phyloP scores from a whole-genome alignment of 1,140 invertebrate genomes.

The Tyrophagus putrescentiae region DNA sequence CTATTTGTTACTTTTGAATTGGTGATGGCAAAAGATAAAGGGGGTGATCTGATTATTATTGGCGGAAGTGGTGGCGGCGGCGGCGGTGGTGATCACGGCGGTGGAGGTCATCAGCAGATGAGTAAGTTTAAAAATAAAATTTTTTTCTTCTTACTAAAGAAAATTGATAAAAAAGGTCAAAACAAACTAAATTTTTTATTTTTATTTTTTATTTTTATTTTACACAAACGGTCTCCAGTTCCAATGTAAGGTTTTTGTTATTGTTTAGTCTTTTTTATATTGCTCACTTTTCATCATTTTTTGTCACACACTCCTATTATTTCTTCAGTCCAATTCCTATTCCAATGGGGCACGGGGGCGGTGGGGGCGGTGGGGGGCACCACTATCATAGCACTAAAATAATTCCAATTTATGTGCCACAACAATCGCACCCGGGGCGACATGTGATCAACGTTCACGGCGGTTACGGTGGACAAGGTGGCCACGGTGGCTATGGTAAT shows the following conservation, averaged over 20 bases:
- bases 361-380: too few species aligned
- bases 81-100: neutral
- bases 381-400: conserved; percentile 4
- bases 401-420: neutral
- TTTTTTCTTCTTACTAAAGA: neutral
- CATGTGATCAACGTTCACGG: conserved; percentile 2
- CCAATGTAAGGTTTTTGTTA: too few species aligned
- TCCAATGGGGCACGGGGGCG: too few species aligned
- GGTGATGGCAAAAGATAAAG: neutral
- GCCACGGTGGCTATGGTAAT: neutral
- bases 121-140: neutral
- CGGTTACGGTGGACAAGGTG: neutral
- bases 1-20: neutral
- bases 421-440: neutral
- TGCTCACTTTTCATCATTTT: too few species aligned
- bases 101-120: too few species aligned
- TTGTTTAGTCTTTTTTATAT: too few species aligned
- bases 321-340: neutral
- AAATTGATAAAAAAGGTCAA: too few species aligned
- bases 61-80: neutral
- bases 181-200: too few species aligned
- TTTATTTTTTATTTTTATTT: neutral
- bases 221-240: neutral
- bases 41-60: neutral
- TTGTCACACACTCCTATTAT: too few species aligned